Percentiles rank a stretch among this genome's conserved stretches.
These are phyloP conservation scores for Heliothis peltigera DNA, from an alignment of 2,888 invertebrate species.

Conservation along the genomic window DNA sequence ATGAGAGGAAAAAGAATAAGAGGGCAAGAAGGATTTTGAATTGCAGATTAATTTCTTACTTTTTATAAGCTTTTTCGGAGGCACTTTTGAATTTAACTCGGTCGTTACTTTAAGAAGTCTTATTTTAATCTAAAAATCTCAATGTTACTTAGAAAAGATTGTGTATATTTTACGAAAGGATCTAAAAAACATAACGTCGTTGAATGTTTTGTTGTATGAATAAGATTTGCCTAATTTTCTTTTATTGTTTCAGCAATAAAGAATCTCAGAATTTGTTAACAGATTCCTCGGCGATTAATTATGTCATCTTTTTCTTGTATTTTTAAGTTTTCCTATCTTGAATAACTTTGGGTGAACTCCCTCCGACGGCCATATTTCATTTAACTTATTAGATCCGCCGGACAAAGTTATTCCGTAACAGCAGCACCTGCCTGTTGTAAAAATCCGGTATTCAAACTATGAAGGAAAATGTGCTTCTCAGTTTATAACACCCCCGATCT, in stretches of 20 bases:
- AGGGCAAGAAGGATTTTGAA: constrained; percentile 80
- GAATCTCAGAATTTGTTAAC: constrained; percentile 10
- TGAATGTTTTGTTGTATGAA: constrained; percentile 17
- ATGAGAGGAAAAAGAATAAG: constrained; percentile 70
- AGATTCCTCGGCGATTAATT: constrained; percentile 30
- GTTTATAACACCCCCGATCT: constrained; percentile 61
- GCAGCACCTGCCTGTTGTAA: constrained; percentile 57
- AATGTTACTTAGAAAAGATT: constrained; percentile 54
- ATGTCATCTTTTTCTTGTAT: constrained; percentile 19
- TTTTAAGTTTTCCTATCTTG: constrained; percentile 19
- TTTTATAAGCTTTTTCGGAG: constrained; percentile 80
- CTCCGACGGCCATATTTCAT: constrained; percentile 43
- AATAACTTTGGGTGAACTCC: constrained; percentile 17
- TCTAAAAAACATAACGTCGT: constrained; percentile 22
- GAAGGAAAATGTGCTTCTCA: constrained; percentile 46
- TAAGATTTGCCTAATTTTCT: constrained; percentile 8
- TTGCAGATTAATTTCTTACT: constrained; percentile 85
- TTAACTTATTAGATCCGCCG: constrained; percentile 31
- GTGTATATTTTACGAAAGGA: constrained; percentile 49
- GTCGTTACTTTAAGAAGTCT: constrained; percentile 72
- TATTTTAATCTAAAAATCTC: constrained; percentile 69
- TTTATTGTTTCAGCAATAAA: constrained; percentile 12
- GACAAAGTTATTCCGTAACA: constrained; percentile 54
- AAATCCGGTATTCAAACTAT: constrained; percentile 52
- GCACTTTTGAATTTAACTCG: constrained; percentile 77